phyloP scores from a whole-genome alignment of 2,888 invertebrate genomes.

The Trachelus tabidus region DNA sequence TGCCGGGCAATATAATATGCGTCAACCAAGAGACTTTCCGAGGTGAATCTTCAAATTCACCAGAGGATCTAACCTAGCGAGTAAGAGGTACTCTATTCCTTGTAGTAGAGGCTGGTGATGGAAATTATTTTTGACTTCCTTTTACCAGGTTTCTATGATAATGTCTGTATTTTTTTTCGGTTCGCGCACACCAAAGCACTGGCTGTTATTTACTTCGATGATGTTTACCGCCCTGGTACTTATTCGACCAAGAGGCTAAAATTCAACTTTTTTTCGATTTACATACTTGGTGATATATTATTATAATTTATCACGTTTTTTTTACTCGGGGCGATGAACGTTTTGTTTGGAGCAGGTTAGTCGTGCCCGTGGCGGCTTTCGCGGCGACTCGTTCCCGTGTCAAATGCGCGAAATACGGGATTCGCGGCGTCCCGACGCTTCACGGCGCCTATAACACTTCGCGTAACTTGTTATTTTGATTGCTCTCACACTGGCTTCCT shows the following conservation, averaged over 20 bases:
- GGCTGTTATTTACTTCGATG: conserved; percentile 41
- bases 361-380: neutral
- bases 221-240: conserved; percentile 52
- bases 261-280: neutral
- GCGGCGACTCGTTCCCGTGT: conserved; percentile 21
- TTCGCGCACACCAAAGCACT: neutral
- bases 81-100: neutral
- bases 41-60: neutral
- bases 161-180: neutral
- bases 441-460: conserved; percentile 18
- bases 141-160: neutral
- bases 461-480: neutral
- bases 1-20: neutral
- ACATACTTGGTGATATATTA: neutral
- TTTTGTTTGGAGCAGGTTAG: neutral
- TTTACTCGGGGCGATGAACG: neutral
- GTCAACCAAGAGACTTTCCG: neutral
- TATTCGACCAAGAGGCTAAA: neutral
- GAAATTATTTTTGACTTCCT: neutral
- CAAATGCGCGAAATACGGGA: conserved; percentile 29
- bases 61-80: neutral
- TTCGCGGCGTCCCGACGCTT: conserved; percentile 21
- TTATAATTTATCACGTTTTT: neutral
- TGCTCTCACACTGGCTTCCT: neutral
- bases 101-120: neutral